phyloP scores from a whole-genome alignment of 2,113 vertebrate genomes.

The Empidonax traillii region DNA sequence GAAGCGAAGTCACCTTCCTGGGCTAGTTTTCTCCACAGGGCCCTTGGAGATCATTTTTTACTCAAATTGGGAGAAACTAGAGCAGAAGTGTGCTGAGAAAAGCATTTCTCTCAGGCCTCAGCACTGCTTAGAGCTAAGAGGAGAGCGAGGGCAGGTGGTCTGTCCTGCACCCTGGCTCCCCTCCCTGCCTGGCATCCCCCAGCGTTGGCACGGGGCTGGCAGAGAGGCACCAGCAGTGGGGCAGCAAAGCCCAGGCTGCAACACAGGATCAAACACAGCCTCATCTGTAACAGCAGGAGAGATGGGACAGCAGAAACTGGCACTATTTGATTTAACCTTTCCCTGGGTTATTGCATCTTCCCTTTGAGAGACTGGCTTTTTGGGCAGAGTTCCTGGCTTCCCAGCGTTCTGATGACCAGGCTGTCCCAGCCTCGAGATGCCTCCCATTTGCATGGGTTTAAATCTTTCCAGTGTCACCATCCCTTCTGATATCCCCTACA shows the following conservation, averaged over 20 bases:
- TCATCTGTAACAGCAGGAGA: neutral
- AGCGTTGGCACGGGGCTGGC: neutral
- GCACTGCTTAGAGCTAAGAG: neutral
- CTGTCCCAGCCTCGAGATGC: neutral
- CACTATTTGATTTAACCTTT: neutral
- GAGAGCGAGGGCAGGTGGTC: fast-evolving
- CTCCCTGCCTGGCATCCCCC: neutral
- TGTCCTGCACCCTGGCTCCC: neutral
- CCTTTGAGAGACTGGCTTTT: neutral
- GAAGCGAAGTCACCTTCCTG: constrained; percentile 57
- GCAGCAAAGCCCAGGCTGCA: neutral
- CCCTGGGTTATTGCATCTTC: neutral
- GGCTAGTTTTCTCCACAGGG: constrained; percentile 1
- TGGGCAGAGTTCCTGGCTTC: neutral
- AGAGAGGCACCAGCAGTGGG: neutral
- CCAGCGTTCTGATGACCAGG: neutral
- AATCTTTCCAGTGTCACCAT: neutral
- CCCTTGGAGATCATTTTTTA: neutral
- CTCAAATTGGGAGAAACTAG: constrained; percentile 35
- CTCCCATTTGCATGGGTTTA: neutral
- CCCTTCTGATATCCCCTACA: constrained; percentile 61
- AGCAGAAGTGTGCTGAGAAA: constrained; percentile 52
- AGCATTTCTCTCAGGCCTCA: constrained; percentile 14
- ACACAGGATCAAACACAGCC: neutral
- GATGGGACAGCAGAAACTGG: neutral